Conservation (phyloP, 2,888 invertebrate species). For the Drosophila melanosoma region DNA sequence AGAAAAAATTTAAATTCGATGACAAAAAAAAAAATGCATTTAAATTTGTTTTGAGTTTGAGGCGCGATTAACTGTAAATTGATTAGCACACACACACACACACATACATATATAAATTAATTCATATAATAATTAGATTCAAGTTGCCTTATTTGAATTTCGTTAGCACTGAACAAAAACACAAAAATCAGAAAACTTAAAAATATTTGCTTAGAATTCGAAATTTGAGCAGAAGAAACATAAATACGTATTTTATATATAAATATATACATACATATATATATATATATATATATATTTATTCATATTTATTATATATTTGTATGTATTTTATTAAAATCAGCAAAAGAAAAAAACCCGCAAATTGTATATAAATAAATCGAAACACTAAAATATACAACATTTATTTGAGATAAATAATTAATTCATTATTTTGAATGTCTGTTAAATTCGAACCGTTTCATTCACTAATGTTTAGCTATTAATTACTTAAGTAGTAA, state of each 20-base stretch:
- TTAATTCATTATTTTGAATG: slow-evolving; percentile 30
- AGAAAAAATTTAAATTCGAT: slow-evolving; percentile 14
- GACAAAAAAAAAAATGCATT: slow-evolving; percentile 48
- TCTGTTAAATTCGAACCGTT: slow-evolving; percentile 41
- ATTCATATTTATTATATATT: slow-evolving; percentile 57
- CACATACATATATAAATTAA: slow-evolving; percentile 31
- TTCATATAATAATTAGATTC: slow-evolving; percentile 71
- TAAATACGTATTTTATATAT: slow-evolving; percentile 73
- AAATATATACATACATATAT: slow-evolving; percentile 53
- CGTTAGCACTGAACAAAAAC: slow-evolving; percentile 66
- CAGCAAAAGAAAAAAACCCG: slow-evolving; percentile 17
- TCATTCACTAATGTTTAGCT: slow-evolving; percentile 50
- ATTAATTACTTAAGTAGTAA: slow-evolving; percentile 55
- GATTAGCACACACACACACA: slow-evolving; percentile 36
- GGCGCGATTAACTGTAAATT: slow-evolving; percentile 46
- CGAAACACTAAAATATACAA: slow-evolving; percentile 11
- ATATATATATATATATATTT: slow-evolving; percentile 23
- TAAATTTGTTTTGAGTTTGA: slow-evolving; percentile 55
- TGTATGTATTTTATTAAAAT: slow-evolving; percentile 66
- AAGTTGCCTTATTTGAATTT: slow-evolving; percentile 82
- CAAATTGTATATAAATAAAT: slow-evolving; percentile 39
- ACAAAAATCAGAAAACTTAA: slow-evolving; percentile 17
- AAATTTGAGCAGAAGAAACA: slow-evolving; percentile 45
- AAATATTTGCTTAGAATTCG: slow-evolving; percentile 56
- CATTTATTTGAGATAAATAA: slow-evolving; percentile 28